These are phyloP conservation scores for Cataglyphis livida DNA, from an alignment of 2,888 invertebrate genomes.

Conservation along the genomic window DNA sequence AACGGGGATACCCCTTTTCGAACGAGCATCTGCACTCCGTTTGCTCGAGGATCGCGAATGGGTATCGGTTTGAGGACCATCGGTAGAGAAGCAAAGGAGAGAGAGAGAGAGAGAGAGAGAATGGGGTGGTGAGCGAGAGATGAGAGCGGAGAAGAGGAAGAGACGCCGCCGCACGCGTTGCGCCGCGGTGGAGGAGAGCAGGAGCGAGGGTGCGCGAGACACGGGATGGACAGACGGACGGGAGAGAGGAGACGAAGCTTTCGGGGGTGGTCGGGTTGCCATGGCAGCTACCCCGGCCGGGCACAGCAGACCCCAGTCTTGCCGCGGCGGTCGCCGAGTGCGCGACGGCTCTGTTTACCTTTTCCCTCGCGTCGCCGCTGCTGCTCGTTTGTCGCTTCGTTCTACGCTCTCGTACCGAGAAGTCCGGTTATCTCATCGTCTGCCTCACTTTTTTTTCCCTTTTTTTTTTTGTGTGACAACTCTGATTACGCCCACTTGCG, in stretches of 20 bases:
- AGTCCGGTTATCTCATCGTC: neutral
- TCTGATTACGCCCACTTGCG: neutral
- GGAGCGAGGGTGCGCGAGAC: slow-evolving; percentile 49
- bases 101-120: slow-evolving; percentile 70
- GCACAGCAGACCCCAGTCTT: slow-evolving; percentile 83
- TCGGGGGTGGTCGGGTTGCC: slow-evolving; percentile 82
- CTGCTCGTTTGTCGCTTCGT: slow-evolving; percentile 21
- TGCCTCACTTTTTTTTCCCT: neutral
- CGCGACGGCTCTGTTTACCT: slow-evolving; percentile 72
- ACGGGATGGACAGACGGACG: slow-evolving; percentile 48
- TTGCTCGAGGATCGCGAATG: slow-evolving; percentile 33
- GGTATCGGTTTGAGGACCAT: slow-evolving; percentile 71
- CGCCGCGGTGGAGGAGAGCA: slow-evolving; percentile 54
- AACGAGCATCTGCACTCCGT: slow-evolving; percentile 55
- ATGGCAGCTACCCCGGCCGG: slow-evolving; percentile 85
- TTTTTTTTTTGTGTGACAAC: neutral
- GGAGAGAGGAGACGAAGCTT: slow-evolving; percentile 72
- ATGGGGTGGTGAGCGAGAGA: no score
- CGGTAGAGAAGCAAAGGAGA: slow-evolving; percentile 79
- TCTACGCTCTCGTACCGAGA: neutral
- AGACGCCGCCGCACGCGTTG: slow-evolving; percentile 39
- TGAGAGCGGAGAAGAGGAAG: slow-evolving; percentile 83
- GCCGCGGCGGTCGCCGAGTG: slow-evolving; percentile 83
- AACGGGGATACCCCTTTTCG: slow-evolving; percentile 22
- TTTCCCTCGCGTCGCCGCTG: slow-evolving; percentile 46